A percentile compares a stretch with the other conserved stretches of the same genome.
Evolutionary conservation across 2,113 vertebrate genomes (phyloP).

Genomic region (Chionomys nivalis): DNA sequence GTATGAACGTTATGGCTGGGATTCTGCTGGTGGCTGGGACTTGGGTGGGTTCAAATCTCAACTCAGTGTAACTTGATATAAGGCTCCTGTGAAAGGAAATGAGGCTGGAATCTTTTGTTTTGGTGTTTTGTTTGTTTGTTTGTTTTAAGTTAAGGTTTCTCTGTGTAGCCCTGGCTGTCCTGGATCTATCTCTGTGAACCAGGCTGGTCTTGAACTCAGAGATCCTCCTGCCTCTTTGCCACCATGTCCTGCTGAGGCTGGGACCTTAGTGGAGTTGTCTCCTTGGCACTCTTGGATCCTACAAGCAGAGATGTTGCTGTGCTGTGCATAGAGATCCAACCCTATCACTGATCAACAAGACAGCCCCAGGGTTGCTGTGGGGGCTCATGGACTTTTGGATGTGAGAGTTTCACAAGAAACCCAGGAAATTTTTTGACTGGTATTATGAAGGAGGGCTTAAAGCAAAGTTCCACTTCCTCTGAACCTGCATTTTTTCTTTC

Average conservation of each 20-base stretch:
- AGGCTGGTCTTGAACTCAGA: not conserved
- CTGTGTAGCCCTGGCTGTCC: not conserved
- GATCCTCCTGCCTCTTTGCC: not conserved
- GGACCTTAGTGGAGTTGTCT: not conserved
- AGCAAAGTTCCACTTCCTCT: not conserved
- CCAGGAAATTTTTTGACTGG: not conserved
- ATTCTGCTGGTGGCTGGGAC: not conserved
- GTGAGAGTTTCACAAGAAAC: not conserved
- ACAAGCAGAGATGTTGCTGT: not conserved
- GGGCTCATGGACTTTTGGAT: not conserved
- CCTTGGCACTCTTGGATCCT: not conserved
- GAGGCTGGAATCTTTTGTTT: not conserved
- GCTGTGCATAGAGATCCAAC: not conserved
- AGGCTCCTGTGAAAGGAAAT: not conserved
- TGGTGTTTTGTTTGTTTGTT: not conserved
- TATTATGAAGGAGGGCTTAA: not conserved
- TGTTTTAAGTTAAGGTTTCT: not conserved
- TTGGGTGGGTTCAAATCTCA: not conserved
- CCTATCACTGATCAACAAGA: not conserved
- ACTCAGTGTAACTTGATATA: accelerated
- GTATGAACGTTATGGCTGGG: not conserved
- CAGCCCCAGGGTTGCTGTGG: not conserved
- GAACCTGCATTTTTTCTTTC: not conserved
- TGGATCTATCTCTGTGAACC: not conserved
- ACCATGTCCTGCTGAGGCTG: not conserved